Base-by-base conservation (phyloP, 2,888 invertebrate species). In the Julus scandinavius region DNA sequence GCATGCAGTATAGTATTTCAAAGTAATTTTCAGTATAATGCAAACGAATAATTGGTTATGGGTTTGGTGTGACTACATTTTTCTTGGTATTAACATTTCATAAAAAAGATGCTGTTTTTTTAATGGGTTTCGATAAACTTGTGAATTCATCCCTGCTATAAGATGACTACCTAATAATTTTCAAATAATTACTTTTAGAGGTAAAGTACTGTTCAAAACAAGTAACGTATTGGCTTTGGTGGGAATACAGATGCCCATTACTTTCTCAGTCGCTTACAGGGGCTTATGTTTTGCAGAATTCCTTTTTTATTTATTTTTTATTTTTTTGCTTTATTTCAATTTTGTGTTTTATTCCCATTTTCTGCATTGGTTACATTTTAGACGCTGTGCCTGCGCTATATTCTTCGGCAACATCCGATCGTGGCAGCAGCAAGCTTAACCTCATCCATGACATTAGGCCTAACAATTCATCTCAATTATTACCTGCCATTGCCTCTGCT, bases 401-500 rank as follows among this genome's bases (percentile, higher is more conserved):
- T 80, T 80, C 80, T 80, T 80, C 80, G 3, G 80, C 80, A 80
- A 80, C 80, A 38, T 11, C 80, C 13, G 80, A 80, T 15, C 80
- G 80, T 80, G 80, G 80, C 38, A 15, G 80, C 80, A 80, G 80
- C 80, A 80, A 80, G 38, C 80, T 80, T 80, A 80, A 80, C 13
- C 80, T 80, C 80, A 80, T 80, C 80, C 80, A 80, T 80, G 80
- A 80, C 38, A 13, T 80, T 80, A 80, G 80, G 80, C 80, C 80
- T 80, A 80, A 80, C 80, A 80, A 80, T 80, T 80, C 80, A 80
- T 80, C 80, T 80, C 80, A 80, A 38, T 80, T 80, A 38, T 80
- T 80, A 80, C 80, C 80, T 80, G 80, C 72, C 72, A 72, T 29
- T 72, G 72, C 72, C 29, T 72, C 72, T 72, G 72, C 80, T 38